Conservation (phyloP, 2,113 vertebrate species). For the Tychaedon coryphoeus region DNA sequence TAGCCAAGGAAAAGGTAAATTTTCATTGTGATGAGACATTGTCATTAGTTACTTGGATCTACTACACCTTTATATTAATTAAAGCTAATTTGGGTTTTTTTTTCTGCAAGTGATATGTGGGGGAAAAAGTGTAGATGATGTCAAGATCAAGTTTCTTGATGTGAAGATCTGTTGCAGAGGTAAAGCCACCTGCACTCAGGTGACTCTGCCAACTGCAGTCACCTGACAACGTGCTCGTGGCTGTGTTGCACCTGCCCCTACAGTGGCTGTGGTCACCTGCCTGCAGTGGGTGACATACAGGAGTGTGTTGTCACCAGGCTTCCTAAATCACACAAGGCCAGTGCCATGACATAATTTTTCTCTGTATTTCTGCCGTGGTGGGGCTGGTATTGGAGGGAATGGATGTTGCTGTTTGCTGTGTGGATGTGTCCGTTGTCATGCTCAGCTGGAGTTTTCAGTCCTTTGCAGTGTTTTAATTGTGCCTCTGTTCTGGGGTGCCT, state of each 20-base stretch:
- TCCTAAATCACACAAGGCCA: not conserved
- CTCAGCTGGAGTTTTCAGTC: not conserved
- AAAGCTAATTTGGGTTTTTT: too few relatives aligned
- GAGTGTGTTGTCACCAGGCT: not conserved
- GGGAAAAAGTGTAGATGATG: not conserved
- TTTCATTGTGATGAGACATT: not conserved
- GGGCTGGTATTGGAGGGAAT: rapidly evolving
- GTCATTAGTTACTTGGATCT: not conserved
- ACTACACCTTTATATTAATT: not conserved
- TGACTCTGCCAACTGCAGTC: rapidly evolving
- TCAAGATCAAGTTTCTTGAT: not conserved
- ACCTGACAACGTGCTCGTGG: rapidly evolving
- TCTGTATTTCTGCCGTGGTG: rapidly evolving
- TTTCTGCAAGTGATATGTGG: not conserved
- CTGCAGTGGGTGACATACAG: not conserved
- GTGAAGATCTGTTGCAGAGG: not conserved
- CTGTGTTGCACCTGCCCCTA: not conserved
- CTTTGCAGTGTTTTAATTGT: not conserved
- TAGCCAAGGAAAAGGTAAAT: not conserved
- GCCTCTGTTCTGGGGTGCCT: not conserved
- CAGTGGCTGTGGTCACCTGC: not conserved
- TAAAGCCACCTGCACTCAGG: not conserved
- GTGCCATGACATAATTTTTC: rapidly evolving
- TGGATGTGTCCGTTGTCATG: not conserved
- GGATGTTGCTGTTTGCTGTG: not conserved